A percentile compares a stretch with the other conserved stretches of the same genome.
Evolutionary conservation across 2,797 vertebrate genomes (phyloP).

Genomic region (Caiman crocodilus): DNA sequence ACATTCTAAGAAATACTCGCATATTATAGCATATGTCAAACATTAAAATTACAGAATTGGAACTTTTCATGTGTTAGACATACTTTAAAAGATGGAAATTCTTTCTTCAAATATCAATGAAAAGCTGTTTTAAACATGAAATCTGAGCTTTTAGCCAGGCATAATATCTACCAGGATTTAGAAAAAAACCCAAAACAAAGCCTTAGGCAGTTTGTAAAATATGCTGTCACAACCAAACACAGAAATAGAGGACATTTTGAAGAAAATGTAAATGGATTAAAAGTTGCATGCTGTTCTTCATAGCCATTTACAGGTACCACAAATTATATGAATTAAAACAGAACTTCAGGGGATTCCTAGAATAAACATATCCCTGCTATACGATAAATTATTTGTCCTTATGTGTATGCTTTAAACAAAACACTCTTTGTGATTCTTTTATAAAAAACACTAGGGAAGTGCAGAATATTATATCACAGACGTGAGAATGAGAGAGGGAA

Average conservation of each 20-base stretch:
- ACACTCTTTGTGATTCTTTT: slow-evolving; percentile 3
- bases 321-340: slow-evolving; percentile 36
- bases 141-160: slow-evolving; percentile 59
- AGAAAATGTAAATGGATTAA: slow-evolving; percentile 46
- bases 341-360: slow-evolving; percentile 55
- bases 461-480: slow-evolving; percentile 8
- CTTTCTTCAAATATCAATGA: slow-evolving; percentile 48
- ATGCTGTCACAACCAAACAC: slow-evolving; percentile 36
- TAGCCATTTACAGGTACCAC: slow-evolving; percentile 43
- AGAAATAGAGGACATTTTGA: slow-evolving; percentile 54
- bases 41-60: slow-evolving; percentile 55
- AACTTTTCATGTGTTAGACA: slow-evolving; percentile 58
- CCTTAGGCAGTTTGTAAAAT: slow-evolving; percentile 47
- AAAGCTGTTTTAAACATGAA: slow-evolving; percentile 17
- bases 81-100: slow-evolving; percentile 46
- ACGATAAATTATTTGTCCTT: slow-evolving; percentile 47
- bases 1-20: slow-evolving; percentile 46
- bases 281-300: slow-evolving; percentile 41
- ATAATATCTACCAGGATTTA: slow-evolving; percentile 13
- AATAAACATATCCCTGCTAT: background rate
- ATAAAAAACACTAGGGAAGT: background rate
- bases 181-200: background rate
- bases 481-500: background rate
- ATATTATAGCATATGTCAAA: slow-evolving; percentile 45
- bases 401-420: slow-evolving; percentile 15